Conservation (phyloP, 2,113 vertebrate species). For the Pseudopipra pipra region DNA sequence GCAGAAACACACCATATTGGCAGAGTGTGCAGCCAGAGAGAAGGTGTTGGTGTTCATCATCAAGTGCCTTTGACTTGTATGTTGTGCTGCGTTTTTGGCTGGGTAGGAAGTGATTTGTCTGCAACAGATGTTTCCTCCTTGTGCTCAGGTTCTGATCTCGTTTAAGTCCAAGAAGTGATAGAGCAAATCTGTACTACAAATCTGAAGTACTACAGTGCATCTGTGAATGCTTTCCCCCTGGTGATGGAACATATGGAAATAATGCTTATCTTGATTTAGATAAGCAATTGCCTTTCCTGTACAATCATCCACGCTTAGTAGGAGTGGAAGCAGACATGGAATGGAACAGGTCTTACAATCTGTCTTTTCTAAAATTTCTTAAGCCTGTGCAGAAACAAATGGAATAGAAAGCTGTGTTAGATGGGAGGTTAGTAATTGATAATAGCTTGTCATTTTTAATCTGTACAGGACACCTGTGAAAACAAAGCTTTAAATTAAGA, state of each 20-base stretch:
- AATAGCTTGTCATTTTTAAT: background rate
- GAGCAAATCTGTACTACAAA: constrained; percentile 45
- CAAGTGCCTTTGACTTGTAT: background rate
- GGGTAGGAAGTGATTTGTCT: background rate
- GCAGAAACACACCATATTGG: background rate
- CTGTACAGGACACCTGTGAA: background rate
- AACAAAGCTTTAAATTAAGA: background rate
- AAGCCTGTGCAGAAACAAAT: constrained; percentile 5
- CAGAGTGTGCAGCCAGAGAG: background rate
- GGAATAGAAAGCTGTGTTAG: background rate
- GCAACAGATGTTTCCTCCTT: constrained; percentile 31
- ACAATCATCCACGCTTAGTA: background rate
- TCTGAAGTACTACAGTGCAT: constrained; percentile 25
- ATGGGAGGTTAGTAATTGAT: background rate
- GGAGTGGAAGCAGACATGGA: constrained; percentile 27
- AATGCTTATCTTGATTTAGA: constrained; percentile 52
- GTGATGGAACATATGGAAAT: constrained; percentile 51
- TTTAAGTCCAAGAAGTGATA: constrained; percentile 25
- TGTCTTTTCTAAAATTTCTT: background rate
- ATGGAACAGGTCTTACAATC: background rate
- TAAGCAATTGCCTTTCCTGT: constrained; percentile 50
- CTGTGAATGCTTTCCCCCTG: constrained; percentile 33
- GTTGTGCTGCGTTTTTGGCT: background rate
- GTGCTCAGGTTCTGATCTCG: background rate
- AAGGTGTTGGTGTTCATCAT: constrained; percentile 9